phyloP scores from a whole-genome alignment of 1,140 invertebrate species.

The Mylabris phalerata region DNA sequence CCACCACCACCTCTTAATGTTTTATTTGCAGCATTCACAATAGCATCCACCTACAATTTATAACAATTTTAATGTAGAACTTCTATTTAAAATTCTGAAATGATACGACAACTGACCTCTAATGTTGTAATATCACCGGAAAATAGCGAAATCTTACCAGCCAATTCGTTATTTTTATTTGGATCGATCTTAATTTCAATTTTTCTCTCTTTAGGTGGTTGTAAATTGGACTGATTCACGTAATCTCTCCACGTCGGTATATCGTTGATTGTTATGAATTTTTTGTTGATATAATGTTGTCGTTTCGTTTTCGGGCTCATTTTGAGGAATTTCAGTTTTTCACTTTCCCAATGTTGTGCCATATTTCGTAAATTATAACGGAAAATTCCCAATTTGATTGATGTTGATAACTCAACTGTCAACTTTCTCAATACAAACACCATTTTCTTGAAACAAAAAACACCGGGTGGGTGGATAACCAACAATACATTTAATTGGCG shows the following conservation, averaged over 20 bases:
- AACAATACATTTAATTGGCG: too few species aligned
- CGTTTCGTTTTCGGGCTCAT: constrained; percentile 52
- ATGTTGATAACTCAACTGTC: background rate
- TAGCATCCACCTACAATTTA: constrained; percentile 64
- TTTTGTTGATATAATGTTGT: constrained; percentile 46
- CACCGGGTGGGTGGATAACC: background rate
- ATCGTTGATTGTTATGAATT: constrained; percentile 42
- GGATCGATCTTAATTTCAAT: constrained; percentile 43
- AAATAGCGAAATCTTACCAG: constrained; percentile 61
- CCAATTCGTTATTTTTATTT: constrained; percentile 43
- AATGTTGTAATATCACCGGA: constrained; percentile 81
- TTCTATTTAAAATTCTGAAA: background rate
- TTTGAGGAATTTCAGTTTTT: constrained; percentile 48
- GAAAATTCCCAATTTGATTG: background rate
- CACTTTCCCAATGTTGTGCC: constrained; percentile 33
- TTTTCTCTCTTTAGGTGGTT: constrained; percentile 34
- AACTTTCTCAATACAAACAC: background rate
- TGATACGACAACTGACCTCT: constrained; percentile 45
- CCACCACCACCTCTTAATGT: constrained; percentile 74
- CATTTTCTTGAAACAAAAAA: background rate
- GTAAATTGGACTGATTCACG: constrained; percentile 41
- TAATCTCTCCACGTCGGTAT: constrained; percentile 57
- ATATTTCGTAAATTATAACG: constrained; percentile 21
- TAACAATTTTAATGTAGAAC: constrained; percentile 9
- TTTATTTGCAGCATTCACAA: constrained; percentile 89